These are phyloP conservation scores for Rhagophthalmus giganteus DNA, from an alignment of 2,888 invertebrate genomes.

Conservation along the genomic window DNA sequence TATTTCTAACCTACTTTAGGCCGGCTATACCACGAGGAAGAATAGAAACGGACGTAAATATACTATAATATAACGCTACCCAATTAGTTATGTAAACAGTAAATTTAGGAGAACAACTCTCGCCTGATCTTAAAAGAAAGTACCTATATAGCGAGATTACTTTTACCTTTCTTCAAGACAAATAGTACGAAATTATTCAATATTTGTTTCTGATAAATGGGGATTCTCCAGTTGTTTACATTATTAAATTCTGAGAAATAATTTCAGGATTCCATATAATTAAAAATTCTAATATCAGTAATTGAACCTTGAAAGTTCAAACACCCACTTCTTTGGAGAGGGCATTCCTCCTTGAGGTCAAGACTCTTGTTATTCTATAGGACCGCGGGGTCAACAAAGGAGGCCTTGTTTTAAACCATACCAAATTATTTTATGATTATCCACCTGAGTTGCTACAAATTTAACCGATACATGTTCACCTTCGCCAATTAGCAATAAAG, in stretches of 20 bases:
- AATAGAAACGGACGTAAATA: constrained; percentile 11
- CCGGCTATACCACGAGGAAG: constrained; percentile 14
- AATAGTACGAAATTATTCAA: too few species aligned
- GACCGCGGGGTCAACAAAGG: constrained; percentile 14
- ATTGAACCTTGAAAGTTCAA: constrained; percentile 35
- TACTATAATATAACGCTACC: constrained; percentile 3
- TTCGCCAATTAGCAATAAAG: constrained; percentile 3
- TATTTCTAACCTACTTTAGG: constrained; percentile 1
- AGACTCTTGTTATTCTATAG: constrained; percentile 13
- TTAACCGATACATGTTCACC: constrained; percentile 3
- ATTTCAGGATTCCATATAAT: too few species aligned
- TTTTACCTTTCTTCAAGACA: constrained; percentile 14
- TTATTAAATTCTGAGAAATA: too few species aligned
- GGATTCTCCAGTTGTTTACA: too few species aligned
- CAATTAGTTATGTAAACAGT: constrained; percentile 20
- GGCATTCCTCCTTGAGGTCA: constrained; percentile 21
- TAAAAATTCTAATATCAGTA: too few species aligned
- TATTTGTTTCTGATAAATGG: too few species aligned
- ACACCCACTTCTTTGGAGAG: constrained; percentile 21
- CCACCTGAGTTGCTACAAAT: neutral
- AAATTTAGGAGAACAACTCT: constrained; percentile 11
- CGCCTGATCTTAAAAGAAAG: constrained; percentile 15
- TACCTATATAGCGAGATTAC: constrained; percentile 9
- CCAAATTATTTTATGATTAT: constrained; percentile 5
- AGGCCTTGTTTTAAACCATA: constrained; percentile 1